These are phyloP conservation scores for Xanthostigma xanthostigma DNA, from an alignment of 2,888 invertebrate genomes.

Conservation along the genomic window DNA sequence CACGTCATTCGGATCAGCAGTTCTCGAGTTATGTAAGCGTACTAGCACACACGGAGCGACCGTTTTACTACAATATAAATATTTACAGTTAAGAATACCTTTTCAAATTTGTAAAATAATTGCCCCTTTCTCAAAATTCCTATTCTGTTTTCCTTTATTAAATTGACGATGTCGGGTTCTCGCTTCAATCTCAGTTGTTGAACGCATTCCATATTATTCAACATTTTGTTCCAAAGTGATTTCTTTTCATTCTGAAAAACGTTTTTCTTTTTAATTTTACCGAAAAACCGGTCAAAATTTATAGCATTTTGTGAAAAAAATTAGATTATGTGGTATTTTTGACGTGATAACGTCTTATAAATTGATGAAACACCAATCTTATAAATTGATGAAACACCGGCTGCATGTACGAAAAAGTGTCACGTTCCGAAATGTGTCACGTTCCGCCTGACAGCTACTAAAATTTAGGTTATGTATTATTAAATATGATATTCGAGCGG, in stretches of 20 bases:
- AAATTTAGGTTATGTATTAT: too few relatives aligned
- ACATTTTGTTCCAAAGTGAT: not conserved
- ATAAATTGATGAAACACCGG: too few relatives aligned
- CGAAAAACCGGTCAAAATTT: too few relatives aligned
- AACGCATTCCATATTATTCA: not conserved
- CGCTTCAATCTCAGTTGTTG: not conserved
- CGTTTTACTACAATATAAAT: too few relatives aligned
- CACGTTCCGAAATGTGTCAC: too few relatives aligned
- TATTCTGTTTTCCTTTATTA: not conserved
- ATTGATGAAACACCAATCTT: too few relatives aligned
- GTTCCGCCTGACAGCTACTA: too few relatives aligned
- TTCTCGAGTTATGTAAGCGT: not conserved
- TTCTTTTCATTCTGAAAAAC: slow-evolving; percentile 1
- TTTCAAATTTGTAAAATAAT: not conserved
- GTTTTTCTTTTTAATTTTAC: too few relatives aligned
- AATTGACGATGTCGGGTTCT: not conserved
- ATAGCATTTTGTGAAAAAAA: not conserved
- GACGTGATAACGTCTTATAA: too few relatives aligned
- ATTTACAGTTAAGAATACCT: not conserved
- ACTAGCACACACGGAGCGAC: too few relatives aligned
- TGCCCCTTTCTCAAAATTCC: not conserved
- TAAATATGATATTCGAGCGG: too few relatives aligned
- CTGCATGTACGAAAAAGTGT: too few relatives aligned
- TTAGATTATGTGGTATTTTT: not conserved
- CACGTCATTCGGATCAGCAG: not conserved